Conservation (phyloP, 2,888 invertebrate genomes). For the Bugulina stolonifera region DNA sequence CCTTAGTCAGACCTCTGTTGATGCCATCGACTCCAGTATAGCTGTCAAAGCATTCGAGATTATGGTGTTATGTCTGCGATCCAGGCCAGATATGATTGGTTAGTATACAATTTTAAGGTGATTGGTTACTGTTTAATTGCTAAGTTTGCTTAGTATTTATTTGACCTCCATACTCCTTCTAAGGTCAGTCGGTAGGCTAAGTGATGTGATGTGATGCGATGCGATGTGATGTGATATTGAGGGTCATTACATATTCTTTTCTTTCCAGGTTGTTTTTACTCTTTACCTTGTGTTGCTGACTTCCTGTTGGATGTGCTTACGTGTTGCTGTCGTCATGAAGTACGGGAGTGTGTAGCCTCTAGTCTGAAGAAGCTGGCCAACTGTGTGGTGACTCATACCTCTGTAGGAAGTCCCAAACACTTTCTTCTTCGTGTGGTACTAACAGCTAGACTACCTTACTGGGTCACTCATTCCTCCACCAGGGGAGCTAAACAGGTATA, state of each 20-base stretch:
- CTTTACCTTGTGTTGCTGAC: conserved; percentile 52
- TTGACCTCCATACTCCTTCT: too few relatives aligned
- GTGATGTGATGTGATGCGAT: too few relatives aligned
- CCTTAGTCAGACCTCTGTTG: conserved; percentile 48
- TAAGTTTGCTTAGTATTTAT: too few relatives aligned
- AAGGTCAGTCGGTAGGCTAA: too few relatives aligned
- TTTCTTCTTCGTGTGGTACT: conserved; percentile 52
- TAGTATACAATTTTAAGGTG: too few relatives aligned
- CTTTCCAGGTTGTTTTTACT: conserved; percentile 51
- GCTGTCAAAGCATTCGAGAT: conserved; percentile 54
- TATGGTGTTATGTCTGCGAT: conserved; percentile 53
- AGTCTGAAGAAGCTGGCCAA: not conserved
- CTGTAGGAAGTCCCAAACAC: conserved; percentile 41
- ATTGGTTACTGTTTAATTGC: too few relatives aligned
- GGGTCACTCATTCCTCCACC: conserved; percentile 54
- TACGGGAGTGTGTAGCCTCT: conserved; percentile 47
- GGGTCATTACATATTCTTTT: too few relatives aligned
- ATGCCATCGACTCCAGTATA: conserved; percentile 52
- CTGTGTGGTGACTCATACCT: not conserved
- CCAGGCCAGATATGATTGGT: conserved; percentile 52
- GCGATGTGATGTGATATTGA: too few relatives aligned
- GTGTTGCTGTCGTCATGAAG: conserved; percentile 50
- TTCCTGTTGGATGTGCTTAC: conserved; percentile 56
- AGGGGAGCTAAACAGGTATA: conserved; percentile 52
- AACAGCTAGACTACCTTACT: conserved; percentile 55